Percentiles rank a stretch among this genome's conserved stretches.
These are phyloP conservation scores for Brotula barbata DNA, from an alignment of 2,797 vertebrate genomes.

Conservation along the genomic window DNA sequence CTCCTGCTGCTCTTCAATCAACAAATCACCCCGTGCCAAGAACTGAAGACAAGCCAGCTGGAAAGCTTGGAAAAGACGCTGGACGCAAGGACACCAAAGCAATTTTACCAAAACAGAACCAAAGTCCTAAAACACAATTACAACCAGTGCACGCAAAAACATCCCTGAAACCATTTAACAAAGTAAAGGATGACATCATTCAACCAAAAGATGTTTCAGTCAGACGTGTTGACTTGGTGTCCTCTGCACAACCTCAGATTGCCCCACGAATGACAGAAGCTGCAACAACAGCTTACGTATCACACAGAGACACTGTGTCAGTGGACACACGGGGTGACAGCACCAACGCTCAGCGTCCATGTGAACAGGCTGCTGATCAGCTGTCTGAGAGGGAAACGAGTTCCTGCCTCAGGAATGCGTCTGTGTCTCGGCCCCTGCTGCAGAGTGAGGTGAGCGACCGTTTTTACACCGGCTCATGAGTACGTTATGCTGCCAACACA, in stretches of 20 bases:
- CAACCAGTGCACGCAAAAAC: slow-evolving; percentile 8
- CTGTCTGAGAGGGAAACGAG: slow-evolving; percentile 54
- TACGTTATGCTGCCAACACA: slow-evolving; percentile 68
- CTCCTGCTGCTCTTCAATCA: slow-evolving; percentile 63
- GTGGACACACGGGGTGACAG: slow-evolving; percentile 18
- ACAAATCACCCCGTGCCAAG: slow-evolving; percentile 71
- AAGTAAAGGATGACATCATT: slow-evolving; percentile 20
- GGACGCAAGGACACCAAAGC: slow-evolving; percentile 9
- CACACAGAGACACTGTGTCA: slow-evolving; percentile 14
- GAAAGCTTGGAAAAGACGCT: slow-evolving; percentile 25
- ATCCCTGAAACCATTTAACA: neutral
- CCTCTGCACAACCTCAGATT: neutral
- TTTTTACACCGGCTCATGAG: slow-evolving; percentile 79
- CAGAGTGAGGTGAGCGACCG: slow-evolving; percentile 72
- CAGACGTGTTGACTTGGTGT: slow-evolving; percentile 4
- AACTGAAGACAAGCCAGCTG: slow-evolving; percentile 41
- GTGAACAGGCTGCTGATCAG: slow-evolving; percentile 43
- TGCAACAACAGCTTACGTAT: neutral
- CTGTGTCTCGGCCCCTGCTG: slow-evolving; percentile 35
- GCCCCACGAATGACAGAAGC: neutral
- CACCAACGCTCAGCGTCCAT: slow-evolving; percentile 29
- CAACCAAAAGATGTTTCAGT: slow-evolving; percentile 7
- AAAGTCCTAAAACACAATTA: slow-evolving; percentile 13
- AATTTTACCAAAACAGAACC: slow-evolving; percentile 26
- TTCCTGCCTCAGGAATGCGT: slow-evolving; percentile 40